Base-by-base conservation (phyloP, 2,888 invertebrate genomes). In the Brachyopa scutellaris region DNA sequence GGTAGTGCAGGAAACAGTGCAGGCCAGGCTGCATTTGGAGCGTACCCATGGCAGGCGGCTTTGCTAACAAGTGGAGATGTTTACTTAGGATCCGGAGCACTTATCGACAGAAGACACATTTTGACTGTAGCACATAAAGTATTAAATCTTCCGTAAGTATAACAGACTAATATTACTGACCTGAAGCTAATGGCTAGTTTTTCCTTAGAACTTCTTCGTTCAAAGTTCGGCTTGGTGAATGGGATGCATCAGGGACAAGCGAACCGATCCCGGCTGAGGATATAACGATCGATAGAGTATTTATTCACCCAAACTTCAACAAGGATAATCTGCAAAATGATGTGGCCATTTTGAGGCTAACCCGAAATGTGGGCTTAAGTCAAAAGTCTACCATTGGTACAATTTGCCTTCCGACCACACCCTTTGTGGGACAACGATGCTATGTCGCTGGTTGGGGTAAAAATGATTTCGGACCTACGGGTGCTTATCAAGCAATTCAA, bases 361-460 rank as follows among this genome's bases (percentile, higher is more conserved):
- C 92, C 85, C 87, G 91, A 0, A 87, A 93, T 0, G 93, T 94
- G 13, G 92, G 92, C 0, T 87, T 93, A 5, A 92, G 93, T 0
- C 89, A 92, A 5, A 91, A 91, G 1, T 88, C 91, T 0, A 93
- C 93, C 0, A 92, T 95, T 11, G 93, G 93, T 79, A 93, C 93
- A 21, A 92, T 93, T 6, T 95, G 95, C 86, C 89, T 94, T 59
- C 90, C 90, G 1, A 88, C 92, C 0, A 85, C 91, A 0, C 84
- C 90, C 80, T 91, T 91, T 85, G 88, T 91, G 55, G 93, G 93
- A 9, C 92, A 92, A 87, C 92, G 88, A 85, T 87, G 90, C 86
- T 92, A 92, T 91, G 95, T 95, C 0, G 91, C 95, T n/a, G 97
- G 97, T 8, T 97, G 97, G 97, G 97, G 97, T 9, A 95, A 96